Percentiles rank a stretch among this genome's conserved stretches.
These are phyloP conservation scores for Acrobasis suavella DNA, from an alignment of 2,888 invertebrate genomes.

Conservation along the genomic window DNA sequence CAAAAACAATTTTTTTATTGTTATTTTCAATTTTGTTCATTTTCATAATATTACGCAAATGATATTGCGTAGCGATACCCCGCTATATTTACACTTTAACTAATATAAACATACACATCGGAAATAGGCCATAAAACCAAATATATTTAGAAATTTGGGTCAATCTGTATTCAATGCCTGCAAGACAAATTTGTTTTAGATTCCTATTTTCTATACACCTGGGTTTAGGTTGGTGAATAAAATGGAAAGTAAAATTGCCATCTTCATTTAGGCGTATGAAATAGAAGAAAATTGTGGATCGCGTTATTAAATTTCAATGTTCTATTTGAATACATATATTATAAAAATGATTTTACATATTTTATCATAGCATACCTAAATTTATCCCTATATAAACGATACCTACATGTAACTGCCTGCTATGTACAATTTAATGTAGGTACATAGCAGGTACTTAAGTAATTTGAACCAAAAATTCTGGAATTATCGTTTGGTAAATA, in stretches of 20 bases:
- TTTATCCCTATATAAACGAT: too few relatives aligned
- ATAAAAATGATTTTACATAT: too few relatives aligned
- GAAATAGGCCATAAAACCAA: constrained; percentile 19
- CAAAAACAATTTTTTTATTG: not conserved
- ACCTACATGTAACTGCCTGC: too few relatives aligned
- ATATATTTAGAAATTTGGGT: constrained; percentile 20
- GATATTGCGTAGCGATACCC: constrained; percentile 12
- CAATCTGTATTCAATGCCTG: constrained; percentile 21
- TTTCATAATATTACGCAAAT: constrained; percentile 13
- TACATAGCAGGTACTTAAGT: too few relatives aligned
- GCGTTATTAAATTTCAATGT: too few relatives aligned
- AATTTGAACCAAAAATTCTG: too few relatives aligned
- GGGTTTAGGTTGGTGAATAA: not conserved
- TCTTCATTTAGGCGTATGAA: not conserved
- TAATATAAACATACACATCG: constrained; percentile 21
- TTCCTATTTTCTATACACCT: constrained; percentile 25
- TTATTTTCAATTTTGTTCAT: constrained; percentile 1
- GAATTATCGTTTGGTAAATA: too few relatives aligned
- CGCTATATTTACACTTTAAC: constrained; percentile 15
- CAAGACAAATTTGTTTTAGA: not conserved
- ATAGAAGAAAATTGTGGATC: not conserved
- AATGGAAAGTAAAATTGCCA: not conserved
- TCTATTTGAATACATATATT: too few relatives aligned
- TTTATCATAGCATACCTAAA: too few relatives aligned
- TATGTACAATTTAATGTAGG: too few relatives aligned